A percentile compares a stretch with the other conserved stretches of the same genome.
Conservation (phyloP, 1,140 invertebrate species). For the Cyclina sinensis region DNA sequence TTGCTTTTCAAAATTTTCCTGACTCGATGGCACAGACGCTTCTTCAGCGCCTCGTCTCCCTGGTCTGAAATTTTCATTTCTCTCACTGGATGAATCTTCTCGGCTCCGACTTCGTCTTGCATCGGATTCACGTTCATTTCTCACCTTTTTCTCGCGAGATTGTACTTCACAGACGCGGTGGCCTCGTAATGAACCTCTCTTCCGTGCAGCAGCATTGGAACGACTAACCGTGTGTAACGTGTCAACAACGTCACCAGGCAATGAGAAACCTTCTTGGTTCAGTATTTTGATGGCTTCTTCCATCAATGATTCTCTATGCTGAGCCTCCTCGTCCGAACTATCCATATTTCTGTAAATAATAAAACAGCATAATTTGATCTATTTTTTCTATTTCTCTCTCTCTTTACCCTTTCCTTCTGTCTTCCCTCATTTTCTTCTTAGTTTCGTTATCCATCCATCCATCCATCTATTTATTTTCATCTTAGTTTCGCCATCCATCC, state of each 20-base stretch:
- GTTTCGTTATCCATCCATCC: too few relatives aligned
- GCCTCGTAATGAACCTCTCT: slow-evolving; percentile 30
- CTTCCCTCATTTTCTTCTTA: too few relatives aligned
- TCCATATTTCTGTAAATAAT: slow-evolving; percentile 8
- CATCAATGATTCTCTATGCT: slow-evolving; percentile 16
- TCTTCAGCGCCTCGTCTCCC: neutral
- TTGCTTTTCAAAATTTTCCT: neutral
- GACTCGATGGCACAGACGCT: neutral
- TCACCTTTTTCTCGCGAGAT: slow-evolving; percentile 16
- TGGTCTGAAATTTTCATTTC: neutral
- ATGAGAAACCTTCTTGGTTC: slow-evolving; percentile 50
- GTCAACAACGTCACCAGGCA: slow-evolving; percentile 56
- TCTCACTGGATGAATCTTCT: neutral
- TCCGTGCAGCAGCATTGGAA: slow-evolving; percentile 19
- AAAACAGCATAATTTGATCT: too few relatives aligned
- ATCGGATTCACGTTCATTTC: slow-evolving; percentile 37
- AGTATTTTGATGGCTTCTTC: slow-evolving; percentile 57
- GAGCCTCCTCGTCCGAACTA: slow-evolving; percentile 11
- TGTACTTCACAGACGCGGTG: slow-evolving; percentile 53
- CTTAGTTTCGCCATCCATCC: too few relatives aligned
- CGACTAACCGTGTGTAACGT: slow-evolving; percentile 52
- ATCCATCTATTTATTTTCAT: too few relatives aligned
- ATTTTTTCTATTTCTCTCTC: too few relatives aligned
- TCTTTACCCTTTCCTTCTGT: too few relatives aligned
- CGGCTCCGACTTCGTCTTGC: slow-evolving; percentile 7